Conservation (phyloP, 1,140 invertebrate genomes). For the Cataglyphis hispanica region DNA sequence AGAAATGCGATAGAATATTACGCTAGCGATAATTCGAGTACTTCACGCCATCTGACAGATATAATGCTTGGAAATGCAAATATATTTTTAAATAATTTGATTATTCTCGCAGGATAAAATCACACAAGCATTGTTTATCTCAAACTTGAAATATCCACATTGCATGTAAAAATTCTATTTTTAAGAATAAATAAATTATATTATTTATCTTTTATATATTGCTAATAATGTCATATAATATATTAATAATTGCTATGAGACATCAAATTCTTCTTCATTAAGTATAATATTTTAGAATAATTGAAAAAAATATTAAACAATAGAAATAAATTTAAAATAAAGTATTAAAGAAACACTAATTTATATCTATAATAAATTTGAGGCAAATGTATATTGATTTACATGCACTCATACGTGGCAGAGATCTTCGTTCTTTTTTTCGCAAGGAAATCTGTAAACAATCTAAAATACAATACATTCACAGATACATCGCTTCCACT, state of each 20-base stretch:
- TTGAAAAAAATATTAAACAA: neutral
- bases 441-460: conserved; percentile 70
- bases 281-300: neutral
- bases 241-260: neutral
- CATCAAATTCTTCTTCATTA: neutral
- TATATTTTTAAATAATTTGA: conserved; percentile 20
- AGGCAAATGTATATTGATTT: neutral
- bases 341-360: neutral
- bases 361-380: neutral
- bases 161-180: neutral
- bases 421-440: neutral
- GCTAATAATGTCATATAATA: neutral
- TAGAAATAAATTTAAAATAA: neutral
- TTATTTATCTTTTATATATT: neutral
- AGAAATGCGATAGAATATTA: conserved; percentile 53
- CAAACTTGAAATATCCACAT: neutral
- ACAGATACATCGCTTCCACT: conserved; percentile 54
- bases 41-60: conserved; percentile 4
- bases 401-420: conserved; percentile 32
- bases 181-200: neutral
- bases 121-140: neutral
- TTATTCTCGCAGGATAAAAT: conserved; percentile 25
- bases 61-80: neutral
- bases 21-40: conserved; percentile 13
- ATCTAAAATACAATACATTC: conserved; percentile 68